Evolutionary conservation across 2,888 invertebrate species (phyloP).

Genomic region (Nomada ruficornis): DNA sequence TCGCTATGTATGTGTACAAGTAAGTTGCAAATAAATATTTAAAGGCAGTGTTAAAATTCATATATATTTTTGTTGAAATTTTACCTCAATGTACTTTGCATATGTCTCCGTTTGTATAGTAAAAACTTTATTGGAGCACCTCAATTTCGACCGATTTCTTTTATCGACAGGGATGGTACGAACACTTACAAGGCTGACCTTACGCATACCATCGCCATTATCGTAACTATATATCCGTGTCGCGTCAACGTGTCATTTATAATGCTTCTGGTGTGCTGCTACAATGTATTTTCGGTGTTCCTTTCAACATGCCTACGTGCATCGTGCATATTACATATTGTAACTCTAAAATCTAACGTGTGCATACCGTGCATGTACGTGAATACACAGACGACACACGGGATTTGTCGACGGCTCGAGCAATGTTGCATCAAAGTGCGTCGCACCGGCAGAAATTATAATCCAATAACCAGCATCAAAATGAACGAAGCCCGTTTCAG

Average conservation of each 20-base stretch:
- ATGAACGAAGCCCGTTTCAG: constrained; percentile 66
- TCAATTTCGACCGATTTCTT: too few species aligned
- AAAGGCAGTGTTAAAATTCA: too few species aligned
- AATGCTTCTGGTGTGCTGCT: constrained; percentile 68
- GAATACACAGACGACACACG: constrained; percentile 25
- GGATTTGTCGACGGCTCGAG: constrained; percentile 20
- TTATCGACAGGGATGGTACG: too few species aligned
- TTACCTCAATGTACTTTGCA: too few species aligned
- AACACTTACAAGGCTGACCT: too few species aligned
- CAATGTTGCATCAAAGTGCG: constrained; percentile 44
- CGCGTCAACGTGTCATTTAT: constrained; percentile 59
- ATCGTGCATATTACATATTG: constrained; percentile 58
- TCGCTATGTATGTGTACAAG: too few species aligned
- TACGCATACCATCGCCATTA: background rate
- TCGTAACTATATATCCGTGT: constrained; percentile 40
- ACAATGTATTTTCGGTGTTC: constrained; percentile 66
- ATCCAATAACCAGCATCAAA: constrained; percentile 61
- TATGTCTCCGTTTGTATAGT: too few species aligned
- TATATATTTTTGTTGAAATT: too few species aligned
- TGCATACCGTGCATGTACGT: constrained; percentile 57
- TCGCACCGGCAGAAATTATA: constrained; percentile 54
- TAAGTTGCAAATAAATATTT: too few species aligned
- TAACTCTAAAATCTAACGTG: constrained; percentile 52
- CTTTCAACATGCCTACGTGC: constrained; percentile 55
- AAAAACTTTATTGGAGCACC: too few species aligned